These are phyloP conservation scores for Trichoplusia ni DNA, from an alignment of 1,140 invertebrate genomes.

Conservation along the genomic window DNA sequence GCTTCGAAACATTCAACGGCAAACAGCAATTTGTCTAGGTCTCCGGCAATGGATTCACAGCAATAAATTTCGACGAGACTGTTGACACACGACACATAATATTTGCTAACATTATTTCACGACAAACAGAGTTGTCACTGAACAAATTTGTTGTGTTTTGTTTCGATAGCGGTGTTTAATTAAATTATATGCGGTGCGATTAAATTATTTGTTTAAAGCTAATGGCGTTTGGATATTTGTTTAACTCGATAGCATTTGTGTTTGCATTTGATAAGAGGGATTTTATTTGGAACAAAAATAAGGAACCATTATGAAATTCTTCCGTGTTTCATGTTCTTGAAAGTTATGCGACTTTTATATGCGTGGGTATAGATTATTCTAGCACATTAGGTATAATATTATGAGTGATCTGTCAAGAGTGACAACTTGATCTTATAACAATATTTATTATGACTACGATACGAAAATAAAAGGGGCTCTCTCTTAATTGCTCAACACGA, in stretches of 20 bases:
- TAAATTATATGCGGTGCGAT: slow-evolving; percentile 51
- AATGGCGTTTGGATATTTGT: slow-evolving; percentile 58
- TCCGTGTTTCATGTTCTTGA: slow-evolving; percentile 40
- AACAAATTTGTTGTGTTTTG: slow-evolving; percentile 68
- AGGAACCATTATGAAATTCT: slow-evolving; percentile 47
- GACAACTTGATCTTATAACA: slow-evolving; percentile 3
- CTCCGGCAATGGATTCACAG: slow-evolving; percentile 62
- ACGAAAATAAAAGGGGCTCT: background rate
- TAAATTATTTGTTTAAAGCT: slow-evolving; percentile 59
- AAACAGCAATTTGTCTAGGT: slow-evolving; percentile 33
- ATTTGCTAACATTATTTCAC: slow-evolving; percentile 69
- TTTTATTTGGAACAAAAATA: slow-evolving; percentile 54
- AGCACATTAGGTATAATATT: no score
- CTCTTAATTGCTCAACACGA: slow-evolving; percentile 8
- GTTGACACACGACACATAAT: slow-evolving; percentile 70
- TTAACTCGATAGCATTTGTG: slow-evolving; percentile 42
- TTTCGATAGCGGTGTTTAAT: slow-evolving; percentile 72
- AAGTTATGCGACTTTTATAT: background rate
- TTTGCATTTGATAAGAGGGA: slow-evolving; percentile 25
- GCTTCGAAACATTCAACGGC: background rate
- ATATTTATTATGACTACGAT: slow-evolving; percentile 11
- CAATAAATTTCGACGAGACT: slow-evolving; percentile 65
- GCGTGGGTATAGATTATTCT: no score
- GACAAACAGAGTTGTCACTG: slow-evolving; percentile 66
- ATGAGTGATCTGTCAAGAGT: slow-evolving; percentile 3